Base-by-base conservation (phyloP, 2,888 invertebrate species). In the Nephrotoma guestfalica region DNA sequence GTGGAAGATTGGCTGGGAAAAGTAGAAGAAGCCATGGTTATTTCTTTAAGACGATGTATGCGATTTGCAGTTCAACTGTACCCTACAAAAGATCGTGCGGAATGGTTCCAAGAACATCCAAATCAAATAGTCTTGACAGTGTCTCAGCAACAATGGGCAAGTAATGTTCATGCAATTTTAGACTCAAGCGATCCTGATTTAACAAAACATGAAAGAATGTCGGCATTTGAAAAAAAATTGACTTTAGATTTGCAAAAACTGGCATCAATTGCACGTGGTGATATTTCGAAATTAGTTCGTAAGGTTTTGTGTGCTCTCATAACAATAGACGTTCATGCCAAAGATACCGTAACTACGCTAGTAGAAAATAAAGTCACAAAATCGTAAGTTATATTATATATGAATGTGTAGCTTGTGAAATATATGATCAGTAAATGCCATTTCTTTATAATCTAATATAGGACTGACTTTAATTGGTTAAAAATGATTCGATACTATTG, bases 1-100 rank as follows among this genome's bases (percentile, higher is more conserved):
- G 97, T 97, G 0, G 98, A 97, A 91, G 96, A 97, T 89, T 98
- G 97, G 97, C 92, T 98, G 7, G 95, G 96, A 2, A 97, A 97
- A 91, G 97, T 98, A 1, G 98, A 98, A 90, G 96, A 97, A 86
- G 95, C 96, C 0, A 98, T 98, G 97, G 96, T 97, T 88, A 91
- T 94, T 0, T 95, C 96, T 0, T 93, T 97, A 6, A 95, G 95
- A 88, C 94, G 94, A 87, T 93, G 94, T 87, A 96, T 97, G 95
- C 96, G 96, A 89, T 90, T 90, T 13, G 94, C 96, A 0, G 93
- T 97, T 41, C 92, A 91, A 85, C 96, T 97, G 89, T 96, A 94
- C 90, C 91, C 93, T 88, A 89, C 91, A 4, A 93, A 93, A 57
- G 92, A 94, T 0, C 93, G 97, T 86, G 94, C 94, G 13, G 93